Evolutionary conservation across 2,797 vertebrate species (phyloP).

Genomic region (Alosa sapidissima): DNA sequence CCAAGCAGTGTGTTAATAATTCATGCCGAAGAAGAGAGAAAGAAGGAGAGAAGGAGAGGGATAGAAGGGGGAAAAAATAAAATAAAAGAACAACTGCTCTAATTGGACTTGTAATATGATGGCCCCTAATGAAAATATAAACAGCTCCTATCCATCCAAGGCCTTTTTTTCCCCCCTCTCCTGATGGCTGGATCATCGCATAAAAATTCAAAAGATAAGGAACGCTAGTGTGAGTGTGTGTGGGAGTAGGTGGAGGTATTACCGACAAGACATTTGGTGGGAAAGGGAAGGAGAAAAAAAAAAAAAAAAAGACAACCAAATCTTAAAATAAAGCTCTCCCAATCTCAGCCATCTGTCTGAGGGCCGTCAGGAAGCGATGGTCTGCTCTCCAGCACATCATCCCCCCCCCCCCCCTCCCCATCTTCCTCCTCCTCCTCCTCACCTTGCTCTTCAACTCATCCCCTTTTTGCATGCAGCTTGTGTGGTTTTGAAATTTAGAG

Average conservation of each 20-base stretch:
- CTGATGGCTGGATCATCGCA: constrained; percentile 5
- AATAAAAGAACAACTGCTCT: constrained; percentile 45
- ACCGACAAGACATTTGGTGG: background rate
- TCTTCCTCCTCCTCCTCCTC: background rate
- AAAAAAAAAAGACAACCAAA: constrained; percentile 17
- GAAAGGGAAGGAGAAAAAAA: background rate
- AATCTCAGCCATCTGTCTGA: constrained; percentile 23
- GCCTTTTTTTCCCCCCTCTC: constrained; percentile 37
- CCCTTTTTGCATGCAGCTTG: background rate
- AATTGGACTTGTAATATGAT: constrained; percentile 58
- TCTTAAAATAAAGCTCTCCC: constrained; percentile 42
- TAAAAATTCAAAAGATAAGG: constrained; percentile 14
- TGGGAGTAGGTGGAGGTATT: constrained; percentile 31
- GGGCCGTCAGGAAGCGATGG: background rate
- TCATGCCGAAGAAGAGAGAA: background rate
- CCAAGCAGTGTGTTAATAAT: constrained; percentile 17
- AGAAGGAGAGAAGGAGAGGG: background rate
- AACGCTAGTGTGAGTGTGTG: constrained; percentile 47
- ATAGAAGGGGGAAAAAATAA: constrained; percentile 2
- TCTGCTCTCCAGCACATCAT: background rate
- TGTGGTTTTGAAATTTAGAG: constrained; percentile 27
- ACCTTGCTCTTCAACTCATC: background rate
- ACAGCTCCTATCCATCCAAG: constrained; percentile 36
- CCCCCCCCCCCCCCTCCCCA: background rate
- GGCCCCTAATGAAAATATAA: constrained; percentile 53